Evolutionary conservation across 2,113 vertebrate genomes (phyloP), one percentile per base, ranked within the genome.

Genomic region (Calidris pygmaea): DNA sequence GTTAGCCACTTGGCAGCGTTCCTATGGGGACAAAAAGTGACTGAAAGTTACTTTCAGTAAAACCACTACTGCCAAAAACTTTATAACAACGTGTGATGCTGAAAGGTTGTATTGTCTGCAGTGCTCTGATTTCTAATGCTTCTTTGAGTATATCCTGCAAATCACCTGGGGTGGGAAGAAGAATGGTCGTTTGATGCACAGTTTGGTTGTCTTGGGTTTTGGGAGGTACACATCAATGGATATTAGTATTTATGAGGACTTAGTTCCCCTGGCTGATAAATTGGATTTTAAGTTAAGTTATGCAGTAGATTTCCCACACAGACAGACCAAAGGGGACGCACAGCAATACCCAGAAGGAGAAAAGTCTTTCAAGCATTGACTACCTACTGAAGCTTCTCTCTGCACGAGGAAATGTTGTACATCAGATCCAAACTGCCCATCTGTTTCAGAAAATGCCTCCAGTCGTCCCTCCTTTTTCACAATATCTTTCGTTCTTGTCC

Each of bases 351-450:
- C 26, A 10, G 43, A 52, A 43, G 41, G 21, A 47, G 56, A 11
- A 26, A n/a, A 30, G 20, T 22, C 50, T 71, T 39, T 17, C 16
- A 60, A 55, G 45, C 16, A 9, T 10, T 45, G 27, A 8, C 7
- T 21, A 15, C 23, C 22, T 37, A 56, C 34, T 83, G 26, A 34
- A 23, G 66, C 24, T 7, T 67, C 52, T 67, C 43, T 45, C 52
- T 47, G 45, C 52, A 8, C n/a, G 12, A 34, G 47, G 20, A 35
- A 55, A 20, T 5, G 3, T 27, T 0, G 2, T 7, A 18, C 0
- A 0, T 15, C 20, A 21, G 34, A 66, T 30, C 59, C 29, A 37
- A 67, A 43, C 39, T 0, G 2, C 41, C 19, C 73, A 21, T 20
- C 66, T 22, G 2, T 9, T 48, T 43, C 41, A 23, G 41, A 21